A percentile compares a stretch with the other conserved stretches of the same genome.
Conservation (phyloP, 2,113 vertebrate genomes). For the Delphinapterus leucas region DNA sequence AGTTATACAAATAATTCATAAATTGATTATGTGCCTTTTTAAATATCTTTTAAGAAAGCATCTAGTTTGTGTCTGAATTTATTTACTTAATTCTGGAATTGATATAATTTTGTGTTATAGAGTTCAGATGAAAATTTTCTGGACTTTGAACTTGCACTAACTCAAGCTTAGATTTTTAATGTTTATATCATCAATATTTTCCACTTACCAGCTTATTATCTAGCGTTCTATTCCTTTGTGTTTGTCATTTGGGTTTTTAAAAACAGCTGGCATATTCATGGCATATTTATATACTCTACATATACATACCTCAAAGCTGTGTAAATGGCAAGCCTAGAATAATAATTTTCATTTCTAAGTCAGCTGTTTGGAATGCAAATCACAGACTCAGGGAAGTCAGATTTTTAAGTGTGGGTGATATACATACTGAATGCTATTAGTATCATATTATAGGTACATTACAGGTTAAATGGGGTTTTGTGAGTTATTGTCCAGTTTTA, state of each 20-base stretch:
- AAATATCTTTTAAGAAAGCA: background rate
- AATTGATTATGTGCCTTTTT: background rate
- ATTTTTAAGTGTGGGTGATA: background rate
- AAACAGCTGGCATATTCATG: background rate
- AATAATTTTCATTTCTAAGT: background rate
- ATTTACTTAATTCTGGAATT: background rate
- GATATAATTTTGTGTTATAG: background rate
- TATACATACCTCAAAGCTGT: background rate
- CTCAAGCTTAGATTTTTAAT: background rate
- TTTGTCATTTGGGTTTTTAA: background rate
- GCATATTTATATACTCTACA: background rate
- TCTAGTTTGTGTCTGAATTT: background rate
- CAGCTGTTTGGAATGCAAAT: background rate
- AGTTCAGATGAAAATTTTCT: slow-evolving; percentile 32
- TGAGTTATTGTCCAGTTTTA: slow-evolving; percentile 26
- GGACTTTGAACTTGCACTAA: background rate
- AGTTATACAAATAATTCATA: background rate
- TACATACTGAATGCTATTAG: background rate
- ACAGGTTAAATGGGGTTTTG: background rate
- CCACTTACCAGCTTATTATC: background rate
- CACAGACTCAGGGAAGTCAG: background rate
- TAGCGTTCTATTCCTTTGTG: background rate
- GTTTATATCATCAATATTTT: background rate
- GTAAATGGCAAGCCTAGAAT: background rate
- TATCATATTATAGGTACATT: background rate